Evolutionary conservation across 1,140 invertebrate species (phyloP).

Genomic region (Hyposmocoma kahamanoa): DNA sequence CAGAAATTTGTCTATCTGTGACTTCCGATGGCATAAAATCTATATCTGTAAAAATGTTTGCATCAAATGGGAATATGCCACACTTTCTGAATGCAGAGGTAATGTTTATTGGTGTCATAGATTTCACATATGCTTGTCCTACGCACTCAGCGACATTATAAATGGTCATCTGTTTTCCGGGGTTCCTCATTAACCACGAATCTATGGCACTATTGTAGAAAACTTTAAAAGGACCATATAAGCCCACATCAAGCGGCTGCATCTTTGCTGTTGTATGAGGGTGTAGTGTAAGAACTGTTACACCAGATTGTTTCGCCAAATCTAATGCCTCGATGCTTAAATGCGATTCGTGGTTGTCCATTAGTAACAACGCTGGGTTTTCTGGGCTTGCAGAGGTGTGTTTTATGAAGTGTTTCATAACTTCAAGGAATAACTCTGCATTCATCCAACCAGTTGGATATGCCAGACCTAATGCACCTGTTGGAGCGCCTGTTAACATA

Average conservation of each 20-base stretch:
- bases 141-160: not conserved
- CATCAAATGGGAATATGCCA: conserved; percentile 14
- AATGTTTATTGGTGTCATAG: not conserved
- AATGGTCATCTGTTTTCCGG: not conserved
- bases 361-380: conserved; percentile 37
- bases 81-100: not conserved
- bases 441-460: conserved; percentile 52
- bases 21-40: conserved; percentile 17
- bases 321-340: conserved; percentile 19
- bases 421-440: conserved; percentile 36
- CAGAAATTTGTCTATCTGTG: conserved; percentile 15
- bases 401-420: conserved; percentile 25
- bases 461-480: conserved; percentile 44
- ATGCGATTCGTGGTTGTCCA: conserved; percentile 48
- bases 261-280: not conserved
- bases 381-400: conserved; percentile 29
- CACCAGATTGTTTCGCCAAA: conserved; percentile 17
- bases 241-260: not conserved
- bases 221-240: conserved; percentile 41
- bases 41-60: conserved; percentile 13
- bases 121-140: not conserved
- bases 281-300: conserved; percentile 36
- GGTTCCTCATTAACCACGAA: conserved; percentile 19
- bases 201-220: conserved; percentile 25
- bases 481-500: conserved; percentile 43